Evolutionary conservation across 1,140 invertebrate species (phyloP).

Genomic region (Campodea augens): DNA sequence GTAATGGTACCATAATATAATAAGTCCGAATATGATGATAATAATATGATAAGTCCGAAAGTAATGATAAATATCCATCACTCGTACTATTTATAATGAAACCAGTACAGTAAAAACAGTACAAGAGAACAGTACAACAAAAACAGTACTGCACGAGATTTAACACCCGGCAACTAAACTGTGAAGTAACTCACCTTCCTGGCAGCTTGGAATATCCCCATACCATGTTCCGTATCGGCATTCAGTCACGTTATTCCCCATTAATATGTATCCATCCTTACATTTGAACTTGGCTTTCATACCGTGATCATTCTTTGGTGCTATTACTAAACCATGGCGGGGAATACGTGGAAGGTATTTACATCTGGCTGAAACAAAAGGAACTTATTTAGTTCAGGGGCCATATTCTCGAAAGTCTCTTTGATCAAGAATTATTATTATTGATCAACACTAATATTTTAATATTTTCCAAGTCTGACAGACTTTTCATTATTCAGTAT

Average conservation of each 20-base stretch:
- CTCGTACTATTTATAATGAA: no score
- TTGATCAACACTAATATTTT: no score
- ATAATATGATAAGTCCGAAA: no score
- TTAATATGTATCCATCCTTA: constrained; percentile 68
- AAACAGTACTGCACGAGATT: neutral
- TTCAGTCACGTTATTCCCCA: constrained; percentile 41
- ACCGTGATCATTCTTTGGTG: constrained; percentile 85
- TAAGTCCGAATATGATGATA: no score
- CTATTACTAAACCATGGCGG: constrained; percentile 83
- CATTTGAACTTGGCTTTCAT: constrained; percentile 82
- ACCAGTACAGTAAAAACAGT: no score
- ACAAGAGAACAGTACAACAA: neutral
- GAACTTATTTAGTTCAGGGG: no score
- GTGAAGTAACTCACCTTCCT: constrained; percentile 40
- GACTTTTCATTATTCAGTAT: no score
- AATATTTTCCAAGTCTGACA: no score
- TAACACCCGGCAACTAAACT: neutral
- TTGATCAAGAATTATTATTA: no score
- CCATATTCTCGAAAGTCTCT: no score
- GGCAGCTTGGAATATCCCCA: constrained; percentile 59
- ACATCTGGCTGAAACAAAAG: constrained; percentile 43
- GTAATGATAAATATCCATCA: no score
- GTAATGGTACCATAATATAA: no score
- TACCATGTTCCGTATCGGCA: constrained; percentile 89
- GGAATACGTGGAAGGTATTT: constrained; percentile 71